phyloP scores from a whole-genome alignment of 1,140 invertebrate genomes.

The Drosophila ogumai region DNA sequence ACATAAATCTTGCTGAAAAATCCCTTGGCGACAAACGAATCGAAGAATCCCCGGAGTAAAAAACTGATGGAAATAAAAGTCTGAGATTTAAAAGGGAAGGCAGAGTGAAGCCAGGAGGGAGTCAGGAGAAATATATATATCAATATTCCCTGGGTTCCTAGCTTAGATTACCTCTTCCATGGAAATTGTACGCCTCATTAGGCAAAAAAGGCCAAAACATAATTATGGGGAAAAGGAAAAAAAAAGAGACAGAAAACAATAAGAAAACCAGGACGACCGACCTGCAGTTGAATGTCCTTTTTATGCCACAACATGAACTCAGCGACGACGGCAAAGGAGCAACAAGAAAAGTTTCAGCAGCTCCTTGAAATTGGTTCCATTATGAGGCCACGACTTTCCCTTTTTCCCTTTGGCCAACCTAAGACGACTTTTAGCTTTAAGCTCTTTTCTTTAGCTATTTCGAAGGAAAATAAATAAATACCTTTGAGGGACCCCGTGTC shows the following conservation, averaged over 20 bases:
- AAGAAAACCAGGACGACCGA: constrained; percentile 31
- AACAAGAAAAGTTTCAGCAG: constrained; percentile 38
- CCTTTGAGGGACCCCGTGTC: constrained; percentile 19
- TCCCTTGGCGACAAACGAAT: constrained; percentile 10
- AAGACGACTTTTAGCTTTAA: constrained; percentile 36
- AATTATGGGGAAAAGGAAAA: constrained; percentile 15
- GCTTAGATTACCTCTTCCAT: constrained; percentile 23
- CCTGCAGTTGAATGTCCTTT: constrained; percentile 78
- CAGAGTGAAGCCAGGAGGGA: background rate
- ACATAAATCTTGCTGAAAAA: constrained; percentile 22
- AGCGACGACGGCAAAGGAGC: constrained; percentile 13
- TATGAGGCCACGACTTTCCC: constrained; percentile 55
- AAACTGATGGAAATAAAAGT: constrained; percentile 4
- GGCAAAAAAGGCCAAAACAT: constrained; percentile 23
- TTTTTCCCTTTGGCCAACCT: constrained; percentile 37
- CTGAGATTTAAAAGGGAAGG: constrained; percentile 3
- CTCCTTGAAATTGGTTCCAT: constrained; percentile 23
- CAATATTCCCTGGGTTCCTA: constrained; percentile 6
- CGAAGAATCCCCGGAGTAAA: constrained; percentile 7
- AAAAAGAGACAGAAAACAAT: constrained; percentile 29
- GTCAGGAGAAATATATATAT: background rate
- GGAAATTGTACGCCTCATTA: constrained; percentile 58
- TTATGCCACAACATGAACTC: constrained; percentile 57
- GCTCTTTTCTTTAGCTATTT: constrained; percentile 39
- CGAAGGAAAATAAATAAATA: constrained; percentile 26